phyloP scores from a whole-genome alignment of 2,113 vertebrate genomes.

The Ariopsis seemanni region DNA sequence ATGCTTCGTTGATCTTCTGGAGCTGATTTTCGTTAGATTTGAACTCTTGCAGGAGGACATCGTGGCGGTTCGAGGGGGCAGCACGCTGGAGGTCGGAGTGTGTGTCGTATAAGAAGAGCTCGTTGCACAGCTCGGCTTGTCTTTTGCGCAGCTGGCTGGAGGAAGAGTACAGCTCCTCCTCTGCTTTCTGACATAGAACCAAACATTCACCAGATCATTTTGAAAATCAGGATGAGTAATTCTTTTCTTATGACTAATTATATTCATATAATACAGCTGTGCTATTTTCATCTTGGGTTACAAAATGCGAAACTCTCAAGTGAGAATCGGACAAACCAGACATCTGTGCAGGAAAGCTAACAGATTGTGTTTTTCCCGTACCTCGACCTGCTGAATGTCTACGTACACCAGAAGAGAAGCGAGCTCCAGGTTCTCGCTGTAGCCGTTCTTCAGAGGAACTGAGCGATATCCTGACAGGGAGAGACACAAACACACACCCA shows the following conservation, averaged over 20 bases:
- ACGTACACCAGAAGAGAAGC: slow-evolving; percentile 89
- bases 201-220: background rate
- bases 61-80: slow-evolving; percentile 58
- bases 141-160: slow-evolving; percentile 84
- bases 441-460: slow-evolving; percentile 90
- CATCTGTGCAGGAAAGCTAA: background rate
- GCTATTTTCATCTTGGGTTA: background rate
- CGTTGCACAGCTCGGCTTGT: slow-evolving; percentile 78
- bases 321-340: background rate
- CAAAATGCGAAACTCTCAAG: background rate
- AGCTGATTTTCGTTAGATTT: slow-evolving; percentile 78
- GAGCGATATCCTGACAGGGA: slow-evolving; percentile 82
- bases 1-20: slow-evolving; percentile 74
- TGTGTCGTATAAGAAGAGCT: slow-evolving; percentile 84
- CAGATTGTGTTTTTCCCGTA: slow-evolving; percentile 62
- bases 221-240: background rate
- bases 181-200: slow-evolving; percentile 72
- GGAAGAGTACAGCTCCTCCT: slow-evolving; percentile 92
- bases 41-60: slow-evolving; percentile 77
- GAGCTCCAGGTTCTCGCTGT: slow-evolving; percentile 87
- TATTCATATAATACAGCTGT: background rate
- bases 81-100: slow-evolving; percentile 75
- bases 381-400: slow-evolving; percentile 81
- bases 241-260: background rate
- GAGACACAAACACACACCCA: slow-evolving; percentile 10